Conservation (phyloP, 2,797 vertebrate species). For the Sebastes aleutianus region DNA sequence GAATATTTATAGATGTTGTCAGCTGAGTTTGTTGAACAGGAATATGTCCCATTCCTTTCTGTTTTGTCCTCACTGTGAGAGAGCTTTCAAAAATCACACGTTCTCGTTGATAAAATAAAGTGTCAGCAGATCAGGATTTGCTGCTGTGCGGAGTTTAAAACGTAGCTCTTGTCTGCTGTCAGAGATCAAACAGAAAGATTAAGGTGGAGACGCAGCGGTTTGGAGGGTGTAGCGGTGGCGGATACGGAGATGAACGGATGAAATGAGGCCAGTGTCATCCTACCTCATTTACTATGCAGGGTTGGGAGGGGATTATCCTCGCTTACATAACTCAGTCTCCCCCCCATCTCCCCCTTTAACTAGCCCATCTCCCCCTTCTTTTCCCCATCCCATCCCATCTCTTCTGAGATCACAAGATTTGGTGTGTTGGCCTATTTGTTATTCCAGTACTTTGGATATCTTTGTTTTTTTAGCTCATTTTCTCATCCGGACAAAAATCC, state of each 20-base stretch:
- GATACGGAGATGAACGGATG: slow-evolving; percentile 48
- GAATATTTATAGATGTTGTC: slow-evolving; percentile 26
- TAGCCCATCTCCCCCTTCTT: slow-evolving; percentile 28
- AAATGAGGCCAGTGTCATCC: slow-evolving; percentile 70
- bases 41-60: slow-evolving; percentile 3
- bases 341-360: slow-evolving; percentile 19
- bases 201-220: slow-evolving; percentile 25
- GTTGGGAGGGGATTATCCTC: slow-evolving; percentile 77
- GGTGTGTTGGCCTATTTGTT: slow-evolving; percentile 48
- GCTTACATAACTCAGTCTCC: slow-evolving; percentile 74
- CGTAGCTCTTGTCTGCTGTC: slow-evolving; percentile 16
- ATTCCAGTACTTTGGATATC: slow-evolving; percentile 19
- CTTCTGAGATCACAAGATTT: slow-evolving; percentile 50
- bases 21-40: slow-evolving; percentile 13
- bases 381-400: not conserved
- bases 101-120: slow-evolving; percentile 15
- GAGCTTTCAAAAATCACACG: slow-evolving; percentile 41
- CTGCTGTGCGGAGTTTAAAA: slow-evolving; percentile 12
- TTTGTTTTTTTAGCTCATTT: slow-evolving; percentile 4
- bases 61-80: slow-evolving; percentile 13
- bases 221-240: slow-evolving; percentile 19
- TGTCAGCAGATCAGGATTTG: slow-evolving; percentile 19
- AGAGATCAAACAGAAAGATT: slow-evolving; percentile 49
- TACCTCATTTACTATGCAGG: slow-evolving; percentile 71
- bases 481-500: slow-evolving; percentile 5